A percentile compares a stretch with the other conserved stretches of the same genome.
These are phyloP conservation scores for Chanos chanos DNA, from an alignment of 2,797 vertebrate species.

Conservation along the genomic window DNA sequence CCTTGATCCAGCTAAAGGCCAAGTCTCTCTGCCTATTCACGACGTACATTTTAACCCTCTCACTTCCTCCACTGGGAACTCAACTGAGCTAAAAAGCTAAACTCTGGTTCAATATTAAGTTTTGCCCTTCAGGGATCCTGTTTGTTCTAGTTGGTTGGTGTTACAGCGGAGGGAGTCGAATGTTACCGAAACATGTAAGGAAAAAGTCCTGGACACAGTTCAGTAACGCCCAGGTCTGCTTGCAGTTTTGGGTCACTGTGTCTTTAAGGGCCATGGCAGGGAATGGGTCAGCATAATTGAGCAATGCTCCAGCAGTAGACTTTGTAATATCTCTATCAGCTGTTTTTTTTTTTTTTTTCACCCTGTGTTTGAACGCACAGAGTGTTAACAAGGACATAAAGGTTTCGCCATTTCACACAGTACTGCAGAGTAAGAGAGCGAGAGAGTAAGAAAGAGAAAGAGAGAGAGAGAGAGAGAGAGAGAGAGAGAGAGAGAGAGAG, in stretches of 20 bases:
- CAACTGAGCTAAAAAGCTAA: no score
- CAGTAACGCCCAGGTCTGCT: no score
- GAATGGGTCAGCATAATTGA: slow-evolving; percentile 26
- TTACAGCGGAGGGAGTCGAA: no score
- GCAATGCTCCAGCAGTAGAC: slow-evolving; percentile 26
- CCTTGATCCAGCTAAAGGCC: no score
- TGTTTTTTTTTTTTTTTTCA: not conserved
- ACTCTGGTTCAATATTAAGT: no score
- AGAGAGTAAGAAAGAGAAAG: not conserved
- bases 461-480: slow-evolving; percentile 18
- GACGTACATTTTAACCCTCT: no score
- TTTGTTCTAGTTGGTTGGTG: no score
- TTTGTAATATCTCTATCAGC: slow-evolving; percentile 35
- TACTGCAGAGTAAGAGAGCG: slow-evolving; percentile 5
- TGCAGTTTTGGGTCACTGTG: slow-evolving; percentile 1
- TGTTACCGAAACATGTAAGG: no score
- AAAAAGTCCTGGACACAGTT: no score
- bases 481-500: not conserved
- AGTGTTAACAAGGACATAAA: slow-evolving; percentile 18
- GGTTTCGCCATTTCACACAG: not conserved
- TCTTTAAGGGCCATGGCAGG: slow-evolving; percentile 31
- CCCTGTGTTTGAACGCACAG: slow-evolving; percentile 12
- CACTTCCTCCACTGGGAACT: no score
- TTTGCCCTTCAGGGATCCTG: no score
- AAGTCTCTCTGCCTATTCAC: no score